Evolutionary conservation across 2,888 invertebrate genomes (phyloP).

Genomic region (Yponomeuta evonymella): DNA sequence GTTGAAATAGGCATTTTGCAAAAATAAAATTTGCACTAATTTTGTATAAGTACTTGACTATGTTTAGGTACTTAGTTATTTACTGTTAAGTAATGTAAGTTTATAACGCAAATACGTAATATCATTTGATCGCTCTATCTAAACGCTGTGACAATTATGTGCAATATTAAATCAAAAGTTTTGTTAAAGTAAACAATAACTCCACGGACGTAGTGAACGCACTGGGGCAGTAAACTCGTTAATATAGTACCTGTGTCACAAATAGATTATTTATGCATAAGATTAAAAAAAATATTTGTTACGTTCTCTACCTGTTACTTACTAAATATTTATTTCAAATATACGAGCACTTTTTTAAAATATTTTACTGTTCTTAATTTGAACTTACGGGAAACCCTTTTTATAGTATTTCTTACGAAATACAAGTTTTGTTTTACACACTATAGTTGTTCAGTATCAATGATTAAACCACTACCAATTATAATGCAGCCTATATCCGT

Average conservation of each 20-base stretch:
- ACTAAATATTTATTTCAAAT: constrained; percentile 7
- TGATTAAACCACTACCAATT: no score
- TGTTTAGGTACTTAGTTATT: not conserved
- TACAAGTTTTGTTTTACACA: no score
- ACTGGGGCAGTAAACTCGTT: not conserved
- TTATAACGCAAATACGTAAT: not conserved
- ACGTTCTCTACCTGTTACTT: not conserved
- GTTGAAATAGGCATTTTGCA: constrained; percentile 2
- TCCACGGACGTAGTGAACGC: not conserved
- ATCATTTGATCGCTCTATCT: constrained; percentile 23
- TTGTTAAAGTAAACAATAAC: not conserved
- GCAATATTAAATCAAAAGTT: not conserved
- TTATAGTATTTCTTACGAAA: no score
- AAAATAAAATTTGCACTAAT: constrained; percentile 22
- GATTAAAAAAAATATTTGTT: not conserved
- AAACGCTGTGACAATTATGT: constrained; percentile 26
- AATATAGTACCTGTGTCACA: not conserved
- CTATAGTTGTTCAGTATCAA: no score
- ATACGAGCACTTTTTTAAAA: constrained; percentile 11
- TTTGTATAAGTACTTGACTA: constrained; percentile 23
- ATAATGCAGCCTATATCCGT: no score
- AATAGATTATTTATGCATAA: no score
- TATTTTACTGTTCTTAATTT: not conserved
- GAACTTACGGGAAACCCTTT: not conserved
- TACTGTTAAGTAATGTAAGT: not conserved